phyloP scores from a whole-genome alignment of 2,888 invertebrate genomes.

The Calameuta filiformis region DNA sequence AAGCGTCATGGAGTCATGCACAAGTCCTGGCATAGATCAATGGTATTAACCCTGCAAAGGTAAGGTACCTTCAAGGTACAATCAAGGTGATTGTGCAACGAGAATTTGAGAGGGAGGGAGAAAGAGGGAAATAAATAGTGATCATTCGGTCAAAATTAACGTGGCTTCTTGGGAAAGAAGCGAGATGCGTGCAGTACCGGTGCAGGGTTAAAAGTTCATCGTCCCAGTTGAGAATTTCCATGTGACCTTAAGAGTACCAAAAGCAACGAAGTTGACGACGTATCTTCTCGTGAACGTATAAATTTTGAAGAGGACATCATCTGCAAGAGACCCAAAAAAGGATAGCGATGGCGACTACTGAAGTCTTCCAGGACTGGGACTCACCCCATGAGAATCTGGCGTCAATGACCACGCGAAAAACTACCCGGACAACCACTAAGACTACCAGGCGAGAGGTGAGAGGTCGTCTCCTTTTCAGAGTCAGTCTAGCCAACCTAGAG shows the following conservation, averaged over 20 bases:
- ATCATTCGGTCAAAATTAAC: background rate
- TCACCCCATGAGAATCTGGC: constrained; percentile 55
- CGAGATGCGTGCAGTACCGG: background rate
- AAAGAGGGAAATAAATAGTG: background rate
- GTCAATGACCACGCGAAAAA: constrained; percentile 36
- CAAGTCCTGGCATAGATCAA: background rate
- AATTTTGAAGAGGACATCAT: background rate
- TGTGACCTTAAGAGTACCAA: background rate
- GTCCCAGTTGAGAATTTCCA: background rate
- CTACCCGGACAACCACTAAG: constrained; percentile 41
- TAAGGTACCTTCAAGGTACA: no score
- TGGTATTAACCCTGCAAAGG: background rate
- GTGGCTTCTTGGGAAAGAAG: background rate
- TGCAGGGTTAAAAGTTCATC: background rate
- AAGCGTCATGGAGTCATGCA: background rate
- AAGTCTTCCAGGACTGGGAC: constrained; percentile 64
- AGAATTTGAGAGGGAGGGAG: no score
- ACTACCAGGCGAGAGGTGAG: constrained; percentile 52
- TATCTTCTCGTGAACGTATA: background rate
- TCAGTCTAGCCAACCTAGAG: background rate
- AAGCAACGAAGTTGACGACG: background rate
- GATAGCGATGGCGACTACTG: constrained; percentile 59
- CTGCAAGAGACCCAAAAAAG: constrained; percentile 5
- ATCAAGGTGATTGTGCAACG: background rate
- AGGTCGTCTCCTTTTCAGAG: background rate